Percentiles rank a stretch among this genome's conserved stretches.
These are phyloP conservation scores for Halcyon malimbica DNA, from an alignment of 2,113 vertebrate genomes.

Conservation along the genomic window DNA sequence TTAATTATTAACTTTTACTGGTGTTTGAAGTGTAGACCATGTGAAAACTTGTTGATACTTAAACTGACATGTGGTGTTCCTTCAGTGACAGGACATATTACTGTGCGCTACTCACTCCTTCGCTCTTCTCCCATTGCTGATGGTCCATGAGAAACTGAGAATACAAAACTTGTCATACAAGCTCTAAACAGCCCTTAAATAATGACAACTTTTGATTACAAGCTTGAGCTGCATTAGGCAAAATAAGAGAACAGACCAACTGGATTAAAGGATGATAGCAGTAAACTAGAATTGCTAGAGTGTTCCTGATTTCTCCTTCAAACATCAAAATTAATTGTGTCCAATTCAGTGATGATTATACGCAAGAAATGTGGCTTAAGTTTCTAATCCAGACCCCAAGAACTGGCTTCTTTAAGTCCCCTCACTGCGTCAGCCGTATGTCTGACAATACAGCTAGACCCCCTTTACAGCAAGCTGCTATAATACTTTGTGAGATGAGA, in stretches of 20 bases:
- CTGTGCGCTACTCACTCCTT: background rate
- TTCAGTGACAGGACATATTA: background rate
- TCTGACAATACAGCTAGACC: background rate
- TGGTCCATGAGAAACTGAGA: background rate
- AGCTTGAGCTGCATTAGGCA: background rate
- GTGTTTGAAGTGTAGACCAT: background rate
- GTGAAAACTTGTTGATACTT: background rate
- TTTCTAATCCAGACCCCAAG: background rate
- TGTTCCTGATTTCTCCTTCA: background rate
- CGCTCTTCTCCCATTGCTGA: background rate
- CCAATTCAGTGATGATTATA: background rate
- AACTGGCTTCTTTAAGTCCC: background rate
- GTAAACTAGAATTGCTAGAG: background rate
- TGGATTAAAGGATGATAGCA: background rate
- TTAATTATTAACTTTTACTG: background rate
- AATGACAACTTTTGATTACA: background rate
- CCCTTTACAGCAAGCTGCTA: background rate
- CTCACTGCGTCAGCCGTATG: background rate
- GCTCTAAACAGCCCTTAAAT: background rate
- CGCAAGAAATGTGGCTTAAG: background rate
- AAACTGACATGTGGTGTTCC: background rate
- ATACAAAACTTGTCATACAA: background rate
- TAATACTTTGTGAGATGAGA: background rate
- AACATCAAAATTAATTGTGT: background rate
- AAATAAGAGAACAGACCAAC: background rate